Evolutionary conservation across 2,888 invertebrate species (phyloP).

Genomic region (Celastrina argiolus): DNA sequence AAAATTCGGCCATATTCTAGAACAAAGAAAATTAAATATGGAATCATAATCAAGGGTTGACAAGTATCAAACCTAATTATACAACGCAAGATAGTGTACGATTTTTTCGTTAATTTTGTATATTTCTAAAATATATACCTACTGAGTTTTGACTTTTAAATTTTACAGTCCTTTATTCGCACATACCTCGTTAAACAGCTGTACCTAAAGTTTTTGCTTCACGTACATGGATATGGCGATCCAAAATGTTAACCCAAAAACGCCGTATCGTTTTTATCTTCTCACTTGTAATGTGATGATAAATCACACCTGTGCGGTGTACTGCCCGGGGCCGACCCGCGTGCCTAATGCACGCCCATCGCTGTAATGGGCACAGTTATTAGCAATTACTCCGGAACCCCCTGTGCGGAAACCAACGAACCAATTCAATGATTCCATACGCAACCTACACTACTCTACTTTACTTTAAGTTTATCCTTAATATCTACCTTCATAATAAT

Average conservation of each 20-base stretch:
- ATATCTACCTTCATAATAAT: background rate
- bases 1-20: too few relatives aligned
- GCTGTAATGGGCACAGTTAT: conserved; percentile 9
- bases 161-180: too few relatives aligned
- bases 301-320: background rate
- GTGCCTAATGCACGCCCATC: conserved; percentile 3
- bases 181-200: too few relatives aligned
- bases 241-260: background rate
- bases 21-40: too few relatives aligned
- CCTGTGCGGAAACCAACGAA: background rate
- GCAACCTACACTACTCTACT: background rate
- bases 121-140: too few relatives aligned
- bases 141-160: too few relatives aligned
- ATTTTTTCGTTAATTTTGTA: too few relatives aligned
- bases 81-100: too few relatives aligned
- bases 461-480: background rate
- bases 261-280: background rate
- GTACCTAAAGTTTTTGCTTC: too few relatives aligned
- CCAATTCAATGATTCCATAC: background rate
- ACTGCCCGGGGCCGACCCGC: background rate
- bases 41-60: too few relatives aligned
- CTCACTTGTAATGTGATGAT: background rate
- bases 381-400: conserved; percentile 4
- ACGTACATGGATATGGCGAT: background rate
- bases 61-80: too few relatives aligned